phyloP scores from a whole-genome alignment of 2,888 invertebrate species.

The Mechanitis mazaeus region DNA sequence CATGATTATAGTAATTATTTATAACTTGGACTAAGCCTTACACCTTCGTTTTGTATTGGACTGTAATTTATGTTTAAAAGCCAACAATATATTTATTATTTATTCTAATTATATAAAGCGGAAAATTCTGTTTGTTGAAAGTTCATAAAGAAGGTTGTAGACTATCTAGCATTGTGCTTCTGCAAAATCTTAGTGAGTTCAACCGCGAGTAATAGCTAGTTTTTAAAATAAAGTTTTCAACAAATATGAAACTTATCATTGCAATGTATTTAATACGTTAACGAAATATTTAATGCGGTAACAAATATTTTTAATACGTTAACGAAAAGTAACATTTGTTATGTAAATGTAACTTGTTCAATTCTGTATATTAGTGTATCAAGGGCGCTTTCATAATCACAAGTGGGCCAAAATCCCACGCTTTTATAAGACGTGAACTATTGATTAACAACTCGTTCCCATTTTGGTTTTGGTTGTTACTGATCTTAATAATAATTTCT shows the following conservation, averaged over 20 bases:
- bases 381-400: conserved; percentile 36
- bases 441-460: background rate
- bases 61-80: background rate
- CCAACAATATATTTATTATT: too few species aligned
- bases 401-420: conserved; percentile 30
- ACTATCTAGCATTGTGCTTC: too few species aligned
- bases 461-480: background rate
- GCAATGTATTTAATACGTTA: too few species aligned
- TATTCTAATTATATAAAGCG: too few species aligned
- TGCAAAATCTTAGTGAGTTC: too few species aligned
- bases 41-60: background rate
- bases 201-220: too few species aligned
- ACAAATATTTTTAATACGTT: too few species aligned
- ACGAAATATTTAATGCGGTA: too few species aligned
- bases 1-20: conserved; percentile 23
- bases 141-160: too few species aligned
- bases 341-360: background rate
- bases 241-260: too few species aligned
- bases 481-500: background rate
- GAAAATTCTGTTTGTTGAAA: too few species aligned
- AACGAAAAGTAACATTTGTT: background rate
- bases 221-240: too few species aligned
- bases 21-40: conserved; percentile 10
- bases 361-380: conserved; percentile 10
- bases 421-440: conserved; percentile 17